Evolutionary conservation across 2,113 vertebrate genomes (phyloP).

Genomic region (Odocoileus virginianus): DNA sequence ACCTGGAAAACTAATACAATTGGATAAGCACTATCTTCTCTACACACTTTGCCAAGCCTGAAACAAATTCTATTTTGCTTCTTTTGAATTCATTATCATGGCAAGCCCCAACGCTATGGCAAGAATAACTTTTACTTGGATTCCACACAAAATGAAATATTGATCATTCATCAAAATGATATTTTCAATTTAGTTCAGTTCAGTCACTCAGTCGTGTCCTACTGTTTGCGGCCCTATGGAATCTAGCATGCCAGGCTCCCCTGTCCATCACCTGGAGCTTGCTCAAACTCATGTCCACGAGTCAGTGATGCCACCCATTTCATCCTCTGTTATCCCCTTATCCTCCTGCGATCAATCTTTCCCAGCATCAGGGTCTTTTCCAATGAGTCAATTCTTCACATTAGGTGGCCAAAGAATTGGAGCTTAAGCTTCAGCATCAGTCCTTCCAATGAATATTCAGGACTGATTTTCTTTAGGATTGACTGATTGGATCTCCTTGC

Average conservation of each 20-base stretch:
- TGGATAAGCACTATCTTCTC: neutral
- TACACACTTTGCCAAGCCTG: neutral
- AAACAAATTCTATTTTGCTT: neutral
- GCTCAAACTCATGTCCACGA: neutral
- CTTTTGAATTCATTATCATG: neutral
- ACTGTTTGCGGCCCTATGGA: neutral
- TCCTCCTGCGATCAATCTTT: no score
- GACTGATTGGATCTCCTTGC: neutral
- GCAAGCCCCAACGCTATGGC: neutral
- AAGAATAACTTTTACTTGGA: neutral
- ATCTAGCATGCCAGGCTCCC: neutral
- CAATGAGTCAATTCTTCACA: no score
- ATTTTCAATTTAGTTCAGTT: neutral
- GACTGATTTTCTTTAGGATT: neutral
- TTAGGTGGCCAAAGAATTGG: no score
- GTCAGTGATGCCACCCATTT: neutral
- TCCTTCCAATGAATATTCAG: neutral
- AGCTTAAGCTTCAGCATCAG: neutral
- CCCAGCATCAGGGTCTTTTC: no score
- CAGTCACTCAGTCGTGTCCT: neutral
- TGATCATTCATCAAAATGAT: neutral
- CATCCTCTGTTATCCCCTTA: no score
- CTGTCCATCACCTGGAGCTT: neutral
- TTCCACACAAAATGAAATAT: neutral
- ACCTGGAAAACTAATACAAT: neutral